These are phyloP conservation scores for Megalonaias nervosa DNA, from an alignment of 1,140 invertebrate species.

Conservation along the genomic window DNA sequence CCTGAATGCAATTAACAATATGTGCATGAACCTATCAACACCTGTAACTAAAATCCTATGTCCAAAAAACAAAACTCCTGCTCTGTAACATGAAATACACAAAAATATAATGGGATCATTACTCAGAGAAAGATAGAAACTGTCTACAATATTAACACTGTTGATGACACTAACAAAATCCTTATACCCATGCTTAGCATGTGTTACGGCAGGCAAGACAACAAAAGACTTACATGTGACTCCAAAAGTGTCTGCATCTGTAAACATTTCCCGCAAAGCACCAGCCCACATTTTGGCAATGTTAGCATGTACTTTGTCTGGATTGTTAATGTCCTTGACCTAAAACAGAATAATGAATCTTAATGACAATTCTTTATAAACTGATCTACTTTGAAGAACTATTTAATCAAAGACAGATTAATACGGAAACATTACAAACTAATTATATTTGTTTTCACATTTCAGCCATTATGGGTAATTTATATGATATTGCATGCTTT, in stretches of 20 bases:
- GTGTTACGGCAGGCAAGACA: no score
- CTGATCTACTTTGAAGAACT: neutral
- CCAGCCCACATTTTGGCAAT: conserved; percentile 34
- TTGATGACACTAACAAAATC: no score
- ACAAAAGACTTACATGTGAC: conserved; percentile 23
- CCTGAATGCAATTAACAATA: no score
- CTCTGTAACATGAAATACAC: no score
- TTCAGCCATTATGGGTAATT: neutral
- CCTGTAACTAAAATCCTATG: no score
- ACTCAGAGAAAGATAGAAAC: no score
- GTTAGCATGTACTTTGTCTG: conserved; percentile 13
- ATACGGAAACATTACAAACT: neutral
- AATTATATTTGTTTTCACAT: neutral
- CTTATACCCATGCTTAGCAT: no score
- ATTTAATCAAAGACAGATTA: neutral
- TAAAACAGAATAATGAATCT: conserved; percentile 6
- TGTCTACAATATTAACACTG: no score
- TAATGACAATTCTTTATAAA: neutral
- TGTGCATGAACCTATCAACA: no score
- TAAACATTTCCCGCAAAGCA: conserved; percentile 17
- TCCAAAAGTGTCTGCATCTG: conserved; percentile 26
- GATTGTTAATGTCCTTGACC: conserved; percentile 18
- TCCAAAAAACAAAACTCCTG: no score
- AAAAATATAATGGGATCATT: no score
- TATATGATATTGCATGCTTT: no score